Percentiles rank a stretch among this genome's conserved stretches.
Conservation (phyloP, 2,797 vertebrate genomes). For the Vireo griseus region DNA sequence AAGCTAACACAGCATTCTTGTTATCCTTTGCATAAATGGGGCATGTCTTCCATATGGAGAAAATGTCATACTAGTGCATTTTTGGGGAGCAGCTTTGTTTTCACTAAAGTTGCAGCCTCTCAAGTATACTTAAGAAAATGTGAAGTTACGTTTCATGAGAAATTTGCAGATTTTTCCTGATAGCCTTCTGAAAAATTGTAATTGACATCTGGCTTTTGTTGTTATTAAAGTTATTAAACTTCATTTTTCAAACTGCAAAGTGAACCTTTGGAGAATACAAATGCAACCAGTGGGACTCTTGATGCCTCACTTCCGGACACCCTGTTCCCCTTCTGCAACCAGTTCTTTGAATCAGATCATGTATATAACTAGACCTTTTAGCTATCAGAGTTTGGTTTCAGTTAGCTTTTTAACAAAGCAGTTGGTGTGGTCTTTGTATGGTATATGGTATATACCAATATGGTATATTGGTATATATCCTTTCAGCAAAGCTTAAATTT, state of each 20-base stretch:
- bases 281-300: neutral
- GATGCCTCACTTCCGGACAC: neutral
- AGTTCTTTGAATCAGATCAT: neutral
- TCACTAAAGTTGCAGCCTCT: neutral
- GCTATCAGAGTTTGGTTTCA: neutral
- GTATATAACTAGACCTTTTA: neutral
- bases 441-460: neutral
- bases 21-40: neutral
- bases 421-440: neutral
- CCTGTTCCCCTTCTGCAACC: neutral
- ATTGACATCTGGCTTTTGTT: neutral
- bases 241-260: neutral
- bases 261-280: neutral
- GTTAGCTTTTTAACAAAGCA: neutral
- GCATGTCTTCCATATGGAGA: neutral
- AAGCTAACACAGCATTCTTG: neutral
- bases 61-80: neutral
- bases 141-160: neutral
- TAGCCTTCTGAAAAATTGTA: neutral
- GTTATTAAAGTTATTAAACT: neutral
- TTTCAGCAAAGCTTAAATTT: neutral
- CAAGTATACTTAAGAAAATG: neutral
- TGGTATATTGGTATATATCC: rapidly evolving
- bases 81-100: neutral
- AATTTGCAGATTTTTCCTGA: neutral